Evolutionary conservation across 1,140 invertebrate species (phyloP).

Genomic region (Lysiphlebus fabarum): DNA sequence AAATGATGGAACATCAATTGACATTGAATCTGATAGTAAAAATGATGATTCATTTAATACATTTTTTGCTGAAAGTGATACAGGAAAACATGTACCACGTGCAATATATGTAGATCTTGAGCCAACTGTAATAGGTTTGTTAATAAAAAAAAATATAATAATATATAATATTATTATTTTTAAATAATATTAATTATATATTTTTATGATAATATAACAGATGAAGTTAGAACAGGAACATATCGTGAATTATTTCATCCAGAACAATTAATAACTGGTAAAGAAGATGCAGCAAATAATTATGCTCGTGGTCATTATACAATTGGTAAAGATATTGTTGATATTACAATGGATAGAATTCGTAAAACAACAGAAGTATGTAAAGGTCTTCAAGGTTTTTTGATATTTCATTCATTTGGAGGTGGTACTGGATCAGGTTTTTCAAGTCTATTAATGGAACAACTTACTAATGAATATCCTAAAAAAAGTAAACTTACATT

Average conservation of each 20-base stretch:
- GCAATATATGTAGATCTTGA: conserved; percentile 66
- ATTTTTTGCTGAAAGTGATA: conserved; percentile 63
- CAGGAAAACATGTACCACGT: conserved; percentile 60
- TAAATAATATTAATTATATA: neutral
- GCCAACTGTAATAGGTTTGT: conserved; percentile 59
- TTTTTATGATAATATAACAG: conserved; percentile 33
- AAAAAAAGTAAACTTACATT: conserved; percentile 65
- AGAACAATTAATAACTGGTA: conserved; percentile 67
- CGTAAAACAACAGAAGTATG: conserved; percentile 54
- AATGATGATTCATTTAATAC: conserved; percentile 64
- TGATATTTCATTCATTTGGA: conserved; percentile 86
- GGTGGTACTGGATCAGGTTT: conserved; percentile 74
- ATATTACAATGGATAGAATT: conserved; percentile 44
- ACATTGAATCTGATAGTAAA: conserved; percentile 41
- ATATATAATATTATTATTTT: neutral
- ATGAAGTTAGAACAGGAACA: conserved; percentile 65
- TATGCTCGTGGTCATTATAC: conserved; percentile 63
- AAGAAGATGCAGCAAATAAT: conserved; percentile 60
- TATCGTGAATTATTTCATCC: conserved; percentile 66
- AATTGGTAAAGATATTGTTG: conserved; percentile 60
- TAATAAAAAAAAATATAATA: neutral
- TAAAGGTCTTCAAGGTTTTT: conserved; percentile 68
- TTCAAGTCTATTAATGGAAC: conserved; percentile 59
- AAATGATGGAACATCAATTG: conserved; percentile 60
- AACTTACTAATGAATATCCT: conserved; percentile 60